Percentiles rank a stretch among this genome's conserved stretches.
Evolutionary conservation across 2,113 vertebrate genomes (phyloP).

Genomic region (Lasiurus borealis): DNA sequence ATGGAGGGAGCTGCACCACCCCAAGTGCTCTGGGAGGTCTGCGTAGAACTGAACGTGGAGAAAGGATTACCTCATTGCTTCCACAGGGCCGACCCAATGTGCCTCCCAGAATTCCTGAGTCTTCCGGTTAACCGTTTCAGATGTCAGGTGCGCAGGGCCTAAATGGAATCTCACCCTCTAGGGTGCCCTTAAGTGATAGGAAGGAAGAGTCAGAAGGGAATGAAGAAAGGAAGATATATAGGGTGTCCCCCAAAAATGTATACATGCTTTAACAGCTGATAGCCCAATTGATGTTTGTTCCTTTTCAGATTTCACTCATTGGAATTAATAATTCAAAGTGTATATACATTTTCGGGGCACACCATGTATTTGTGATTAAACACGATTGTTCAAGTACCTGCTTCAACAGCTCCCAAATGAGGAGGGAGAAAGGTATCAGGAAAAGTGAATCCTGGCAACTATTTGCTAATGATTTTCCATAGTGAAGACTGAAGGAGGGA

Average conservation of each 20-base stretch:
- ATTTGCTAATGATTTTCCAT: conserved; percentile 4
- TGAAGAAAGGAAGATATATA: neutral
- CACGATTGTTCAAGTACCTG: neutral
- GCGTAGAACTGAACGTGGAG: neutral
- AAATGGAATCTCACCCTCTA: neutral
- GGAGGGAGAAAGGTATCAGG: too few species aligned
- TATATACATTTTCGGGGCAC: too few species aligned
- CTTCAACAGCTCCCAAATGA: neutral
- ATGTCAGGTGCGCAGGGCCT: neutral
- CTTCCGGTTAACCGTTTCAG: neutral
- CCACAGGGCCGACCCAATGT: neutral
- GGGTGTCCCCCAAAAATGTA: too few species aligned
- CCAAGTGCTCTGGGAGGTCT: neutral
- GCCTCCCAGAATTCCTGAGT: neutral
- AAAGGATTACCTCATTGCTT: conserved; percentile 9
- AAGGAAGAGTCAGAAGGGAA: neutral
- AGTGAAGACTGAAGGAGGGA: neutral
- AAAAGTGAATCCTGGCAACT: neutral
- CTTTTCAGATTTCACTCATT: too few species aligned
- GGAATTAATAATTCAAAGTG: too few species aligned
- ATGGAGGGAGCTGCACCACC: neutral
- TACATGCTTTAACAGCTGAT: too few species aligned
- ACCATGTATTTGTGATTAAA: neutral
- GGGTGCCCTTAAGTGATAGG: neutral
- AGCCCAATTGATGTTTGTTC: too few species aligned